Evolutionary conservation across 2,888 invertebrate species (phyloP), one percentile per base, ranked within the genome.

Genomic region (Microctonus brassicae): DNA sequence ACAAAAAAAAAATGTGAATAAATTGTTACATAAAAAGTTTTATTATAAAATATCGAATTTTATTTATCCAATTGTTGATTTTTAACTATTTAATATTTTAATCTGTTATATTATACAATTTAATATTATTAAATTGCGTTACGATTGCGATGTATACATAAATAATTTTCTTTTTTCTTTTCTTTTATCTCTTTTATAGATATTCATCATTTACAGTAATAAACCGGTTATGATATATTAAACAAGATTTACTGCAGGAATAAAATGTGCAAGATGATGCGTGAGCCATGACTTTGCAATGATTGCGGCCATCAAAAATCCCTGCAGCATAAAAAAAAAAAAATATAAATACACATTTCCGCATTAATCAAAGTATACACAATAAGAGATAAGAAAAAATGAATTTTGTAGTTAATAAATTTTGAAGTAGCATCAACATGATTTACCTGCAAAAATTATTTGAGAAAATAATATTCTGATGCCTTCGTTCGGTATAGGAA

Each of bases 1-100:
- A 73, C 72, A 72, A 77, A 75, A 68, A 74, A 73, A 73, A 72
- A 77, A 75, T 72, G 70, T 76, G 73, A 86, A 86, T 86, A 85
- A 86, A 87, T 86, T 85, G 86, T 86, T 87, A 86, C 81, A 80
- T 79, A 86, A 86, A 85, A 84, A 74, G 65, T 65, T 34, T 73
- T 74, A 47, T 80, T 72, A 69, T 69, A 69, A 74, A 72, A 78
- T 77, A 65, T 47, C 26, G 11, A 36, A 9, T 26, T 13, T 17
- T 42, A 33, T 22, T 4, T 9, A 36, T 53, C 66, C 10, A 22
- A 11, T 11, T 24, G 20, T 36, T 53, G 39, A 34, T 57, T 24
- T 52, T 36, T 22, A n/a, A n/a, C n/a, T n/a, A n/a, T n/a, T 3
- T 9, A 17, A 22, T 53, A 20, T 20, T n/a, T 11, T 13, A n/a